Percentiles rank a stretch among this genome's conserved stretches.
phyloP scores from a whole-genome alignment of 2,797 vertebrate genomes.

The Gallinago nigripennis region DNA sequence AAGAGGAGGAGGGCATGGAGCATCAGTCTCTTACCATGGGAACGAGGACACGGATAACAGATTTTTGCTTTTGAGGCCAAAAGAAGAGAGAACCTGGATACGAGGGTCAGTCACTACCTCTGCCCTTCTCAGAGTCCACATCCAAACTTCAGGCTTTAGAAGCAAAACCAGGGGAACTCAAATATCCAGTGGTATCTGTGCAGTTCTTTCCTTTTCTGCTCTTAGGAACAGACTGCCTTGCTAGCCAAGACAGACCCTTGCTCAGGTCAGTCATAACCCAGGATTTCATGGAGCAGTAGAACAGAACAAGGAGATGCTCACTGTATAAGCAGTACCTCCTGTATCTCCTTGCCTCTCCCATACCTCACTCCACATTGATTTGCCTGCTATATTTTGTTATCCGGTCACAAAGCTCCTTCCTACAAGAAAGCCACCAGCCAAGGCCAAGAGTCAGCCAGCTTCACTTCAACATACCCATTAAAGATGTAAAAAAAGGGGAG shows the following conservation, averaged over 20 bases:
- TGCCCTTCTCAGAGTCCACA: neutral
- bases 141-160: neutral
- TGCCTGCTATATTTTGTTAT: neutral
- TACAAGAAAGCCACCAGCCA: neutral
- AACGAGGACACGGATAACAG: accelerated
- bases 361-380: neutral
- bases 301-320: neutral
- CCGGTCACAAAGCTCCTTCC: neutral
- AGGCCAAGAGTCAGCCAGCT: neutral
- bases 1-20: neutral
- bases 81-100: neutral
- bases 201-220: neutral
- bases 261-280: neutral
- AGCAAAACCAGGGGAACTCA: neutral
- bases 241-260: neutral
- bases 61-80: neutral
- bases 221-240: neutral
- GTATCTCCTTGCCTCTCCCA: neutral
- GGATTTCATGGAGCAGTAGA: neutral
- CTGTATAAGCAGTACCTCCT: neutral
- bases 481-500: neutral
- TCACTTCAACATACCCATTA: neutral
- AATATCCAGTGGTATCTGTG: neutral
- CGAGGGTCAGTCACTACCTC: neutral
- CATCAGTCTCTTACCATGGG: neutral